A percentile compares a stretch with the other conserved stretches of the same genome.
Conservation (phyloP, 2,888 invertebrate species). For the Synanthedon vespiformis region DNA sequence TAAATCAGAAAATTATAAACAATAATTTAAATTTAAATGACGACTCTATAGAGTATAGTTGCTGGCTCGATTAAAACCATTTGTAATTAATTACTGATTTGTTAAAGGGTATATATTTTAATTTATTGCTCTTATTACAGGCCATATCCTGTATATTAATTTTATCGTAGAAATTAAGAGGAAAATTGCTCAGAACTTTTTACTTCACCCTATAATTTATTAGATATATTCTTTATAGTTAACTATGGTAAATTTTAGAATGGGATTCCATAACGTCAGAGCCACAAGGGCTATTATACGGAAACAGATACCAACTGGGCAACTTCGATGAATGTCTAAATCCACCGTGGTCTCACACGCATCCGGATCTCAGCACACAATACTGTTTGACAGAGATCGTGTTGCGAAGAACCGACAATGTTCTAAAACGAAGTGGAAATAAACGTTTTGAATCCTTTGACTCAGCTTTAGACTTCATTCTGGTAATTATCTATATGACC, state of each 20-base stretch:
- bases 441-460: constrained; percentile 42
- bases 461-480: constrained; percentile 53
- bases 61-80: no score
- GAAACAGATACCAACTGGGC: constrained; percentile 70
- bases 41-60: no score
- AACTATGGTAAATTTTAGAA: constrained; percentile 32
- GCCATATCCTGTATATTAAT: no score
- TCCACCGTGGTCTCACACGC: constrained; percentile 34
- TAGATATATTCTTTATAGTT: neutral
- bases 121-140: no score
- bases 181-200: no score
- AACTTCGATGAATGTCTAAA: constrained; percentile 72
- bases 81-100: no score
- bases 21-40: no score
- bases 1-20: no score
- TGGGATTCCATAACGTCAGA: constrained; percentile 74
- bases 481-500: constrained; percentile 23
- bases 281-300: constrained; percentile 66
- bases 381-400: constrained; percentile 64
- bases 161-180: no score
- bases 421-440: constrained; percentile 20
- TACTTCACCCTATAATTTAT: no score
- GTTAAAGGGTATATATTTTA: no score
- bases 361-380: constrained; percentile 42
- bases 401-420: constrained; percentile 37